Conservation (phyloP, 2,113 vertebrate species). For the Stegostoma tigrinum region DNA sequence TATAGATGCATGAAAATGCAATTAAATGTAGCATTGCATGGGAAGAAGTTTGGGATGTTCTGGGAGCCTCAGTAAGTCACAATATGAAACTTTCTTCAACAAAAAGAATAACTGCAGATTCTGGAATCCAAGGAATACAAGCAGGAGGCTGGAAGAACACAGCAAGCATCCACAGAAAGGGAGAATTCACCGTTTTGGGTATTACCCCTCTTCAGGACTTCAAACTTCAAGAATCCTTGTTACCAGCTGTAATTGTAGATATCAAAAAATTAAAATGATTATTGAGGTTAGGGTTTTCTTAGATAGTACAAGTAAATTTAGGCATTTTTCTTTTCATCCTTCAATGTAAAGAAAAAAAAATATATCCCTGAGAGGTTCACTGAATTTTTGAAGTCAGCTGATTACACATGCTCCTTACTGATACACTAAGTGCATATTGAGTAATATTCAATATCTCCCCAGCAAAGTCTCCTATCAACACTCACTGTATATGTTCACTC, state of each 20-base stretch:
- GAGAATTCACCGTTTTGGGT: no score
- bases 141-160: no score
- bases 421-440: not conserved
- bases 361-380: not conserved
- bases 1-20: conserved; percentile 1
- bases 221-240: no score
- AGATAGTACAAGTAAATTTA: not conserved
- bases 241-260: not conserved
- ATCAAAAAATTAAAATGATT: not conserved
- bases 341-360: not conserved
- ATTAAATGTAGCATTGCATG: not conserved
- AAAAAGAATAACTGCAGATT: no score
- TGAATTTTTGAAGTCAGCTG: not conserved
- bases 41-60: not conserved
- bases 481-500: not conserved
- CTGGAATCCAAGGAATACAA: no score
- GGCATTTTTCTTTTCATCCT: not conserved
- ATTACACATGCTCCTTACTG: not conserved
- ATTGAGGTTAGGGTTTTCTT: not conserved
- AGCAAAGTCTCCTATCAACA: not conserved
- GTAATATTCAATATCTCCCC: not conserved
- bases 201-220: no score
- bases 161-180: no score
- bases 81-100: not conserved
- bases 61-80: not conserved